Evolutionary conservation across 2,113 vertebrate genomes (phyloP).

Genomic region (Scomber japonicus): DNA sequence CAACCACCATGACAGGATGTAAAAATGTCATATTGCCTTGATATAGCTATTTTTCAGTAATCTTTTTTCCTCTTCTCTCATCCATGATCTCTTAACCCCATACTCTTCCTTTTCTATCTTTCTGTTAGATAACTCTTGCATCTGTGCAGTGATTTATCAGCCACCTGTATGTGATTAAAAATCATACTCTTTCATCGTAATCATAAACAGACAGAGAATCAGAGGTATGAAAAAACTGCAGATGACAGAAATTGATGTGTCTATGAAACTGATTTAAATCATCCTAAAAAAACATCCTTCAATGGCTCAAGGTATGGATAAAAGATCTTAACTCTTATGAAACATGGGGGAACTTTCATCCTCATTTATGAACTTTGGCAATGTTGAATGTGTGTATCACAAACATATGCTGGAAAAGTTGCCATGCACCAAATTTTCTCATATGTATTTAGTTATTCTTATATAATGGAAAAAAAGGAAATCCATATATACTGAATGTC

Average conservation of each 20-base stretch:
- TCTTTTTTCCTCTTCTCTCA: not conserved
- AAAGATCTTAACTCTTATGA: not conserved
- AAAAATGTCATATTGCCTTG: not conserved
- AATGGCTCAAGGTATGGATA: not conserved
- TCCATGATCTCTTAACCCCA: not conserved
- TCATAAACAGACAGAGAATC: not conserved
- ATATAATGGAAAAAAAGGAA: not conserved
- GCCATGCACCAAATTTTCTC: not conserved
- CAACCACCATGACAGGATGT: not conserved
- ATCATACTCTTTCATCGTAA: not conserved
- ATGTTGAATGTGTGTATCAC: not conserved
- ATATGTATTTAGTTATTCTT: not conserved
- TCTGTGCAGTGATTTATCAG: not conserved
- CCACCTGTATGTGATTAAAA: conserved; percentile 11
- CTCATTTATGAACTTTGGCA: not conserved
- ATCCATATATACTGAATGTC: not conserved
- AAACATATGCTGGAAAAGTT: too few relatives aligned
- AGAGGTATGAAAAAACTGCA: too few relatives aligned
- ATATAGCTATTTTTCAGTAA: not conserved
- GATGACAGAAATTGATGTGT: not conserved
- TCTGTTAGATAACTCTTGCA: conserved; percentile 6
- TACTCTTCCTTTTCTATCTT: not conserved
- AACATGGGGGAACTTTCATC: not conserved
- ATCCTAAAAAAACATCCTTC: not conserved
- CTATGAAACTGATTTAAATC: not conserved